Base-by-base conservation (phyloP, 2,888 invertebrate species). In the Stenolophus ochropezus region DNA sequence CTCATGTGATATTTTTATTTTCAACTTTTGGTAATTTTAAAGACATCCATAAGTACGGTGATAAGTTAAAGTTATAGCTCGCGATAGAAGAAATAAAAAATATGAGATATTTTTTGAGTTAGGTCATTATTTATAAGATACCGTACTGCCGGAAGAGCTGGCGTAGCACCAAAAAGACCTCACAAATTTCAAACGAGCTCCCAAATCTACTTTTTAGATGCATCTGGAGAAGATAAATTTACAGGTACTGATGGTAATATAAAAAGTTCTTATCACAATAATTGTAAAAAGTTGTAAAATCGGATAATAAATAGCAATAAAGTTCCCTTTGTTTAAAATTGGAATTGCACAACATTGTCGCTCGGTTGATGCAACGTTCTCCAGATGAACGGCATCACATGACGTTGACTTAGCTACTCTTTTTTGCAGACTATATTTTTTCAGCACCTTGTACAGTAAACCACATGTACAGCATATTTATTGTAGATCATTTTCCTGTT, bases 121-220 rank as follows among this genome's bases (percentile, higher is more conserved):
- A 56, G 56, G 56, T 56, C 25, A 61, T 61, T 61, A 61, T 61
- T 61, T 61, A 61, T 25, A 16, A 51, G 23, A 25, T 61, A 25
- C 23, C 23, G 14, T 61, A 61, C 61, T 61, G 61, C 25, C 61
- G 61, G 61, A 61, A 61, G 61, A 61, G 61, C 61, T 61, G 61
- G 61, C 61, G 23, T 27, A 25, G 23, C 1, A 61, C 61, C 61
- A 61, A 61, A 61, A 58, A 61, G n/a, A 23, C 25, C 11, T 21
- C 25, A 61, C 25, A 61, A 61, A 61, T n/a, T 61, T 23, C 23
- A 61, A 23, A 61, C 21, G 25, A 23, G 23, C 23, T 20, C 14
- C 23, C 61, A 25, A 25, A 25, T 25, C 23, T 25, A 25, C 25
- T 61, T 25, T 61, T 25, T 25, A 25, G 25, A 61, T 58, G 58